Evolutionary conservation across 2,797 vertebrate genomes (phyloP), one percentile per base, ranked within the genome.

Genomic region (Coranthus polyacanthus): DNA sequence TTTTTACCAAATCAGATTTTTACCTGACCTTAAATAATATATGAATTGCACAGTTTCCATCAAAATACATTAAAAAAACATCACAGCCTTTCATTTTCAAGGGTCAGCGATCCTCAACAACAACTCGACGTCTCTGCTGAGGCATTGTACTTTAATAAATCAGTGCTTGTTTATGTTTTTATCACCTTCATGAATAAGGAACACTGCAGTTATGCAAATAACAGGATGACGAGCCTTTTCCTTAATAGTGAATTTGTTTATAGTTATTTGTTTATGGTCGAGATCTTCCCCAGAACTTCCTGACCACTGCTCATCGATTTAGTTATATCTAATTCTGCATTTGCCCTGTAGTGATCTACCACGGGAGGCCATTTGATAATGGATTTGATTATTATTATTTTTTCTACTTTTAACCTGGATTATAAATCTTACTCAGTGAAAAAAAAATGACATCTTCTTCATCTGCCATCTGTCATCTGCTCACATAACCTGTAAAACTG

Each of bases 231-330:
- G 5, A 50, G 39, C 22, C 50, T 53, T 80, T 79, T 85, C 63
- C 66, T 81, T 75, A 52, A 71, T 75, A 47, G 49, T 42, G 20
- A 6, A 91, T 93, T 90, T 92, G 90, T 81, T 86, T 91, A 82
- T 41, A 47, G 60, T 53, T 26, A 86, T 90, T 90, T 92, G 91
- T 75, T 82, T 91, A 85, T 76, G 86, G 87, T 82, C 78, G 68
- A 75, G 71, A 85, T 84, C 80, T 70, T 68, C 76, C 70, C 69
- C 20, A 4, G 20, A 17, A 61, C 55, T 82, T 82, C 79, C 78
- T 82, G 53, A 71, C 68, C 72, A 72, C 42, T 54, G 22, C 12
- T 41, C 12, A 68, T 61, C 55, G 39, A 44, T 65, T 37, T 75
- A 61, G 52, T 72, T 71, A 70, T 74, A 74, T 71, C 15, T 41